Evolutionary conservation across 2,113 vertebrate species (phyloP), one percentile per base, ranked within the genome.

Genomic region (Nibea coibor): DNA sequence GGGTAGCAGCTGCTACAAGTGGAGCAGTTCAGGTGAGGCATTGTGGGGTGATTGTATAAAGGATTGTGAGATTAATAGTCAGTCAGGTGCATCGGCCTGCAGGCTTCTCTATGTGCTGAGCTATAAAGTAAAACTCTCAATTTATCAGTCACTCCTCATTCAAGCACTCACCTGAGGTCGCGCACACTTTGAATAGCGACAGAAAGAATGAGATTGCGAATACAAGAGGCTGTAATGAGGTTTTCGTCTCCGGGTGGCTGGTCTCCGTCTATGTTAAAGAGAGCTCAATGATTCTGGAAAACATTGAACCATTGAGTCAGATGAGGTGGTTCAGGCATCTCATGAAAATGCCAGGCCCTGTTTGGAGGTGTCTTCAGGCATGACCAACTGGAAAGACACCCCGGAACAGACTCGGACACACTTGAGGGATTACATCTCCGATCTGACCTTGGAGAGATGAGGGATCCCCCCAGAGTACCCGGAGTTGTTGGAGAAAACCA

Each of bases 21-120:
- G 35, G 20, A 78, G 45, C 45, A 56, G 31, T 28, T 80, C 39
- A 42, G 59, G 45, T 78, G 74, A 77, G 57, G 9, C 57, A 82
- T 48, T 47, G 71, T 24, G 10, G 31, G 45, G 28, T 22, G 35
- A 82, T 35, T 17, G 22, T 22, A 58, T 54, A 71, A 73, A 78
- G 64, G 43, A n/a, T 39, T 26, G 77, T 4, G 63, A 75, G 72
- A 84, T 66, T 82, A 71, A 88, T 83, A 53, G 50, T 73, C 80
- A 4, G 58, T 61, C 48, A 8, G 43, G 26, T 45, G 6, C 20
- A 62, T 63, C 54, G 26, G 15, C 61, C 66, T 68, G n/a, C 58
- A 26, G 74, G 39, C 70, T 80, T 79, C 14, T 75, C 26, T 56
- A 67, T 61, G 47, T n/a, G 11, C 20, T 61, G 57, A 70, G 78